phyloP scores from a whole-genome alignment of 2,113 vertebrate species.

The Anser brachyrhynchus region DNA sequence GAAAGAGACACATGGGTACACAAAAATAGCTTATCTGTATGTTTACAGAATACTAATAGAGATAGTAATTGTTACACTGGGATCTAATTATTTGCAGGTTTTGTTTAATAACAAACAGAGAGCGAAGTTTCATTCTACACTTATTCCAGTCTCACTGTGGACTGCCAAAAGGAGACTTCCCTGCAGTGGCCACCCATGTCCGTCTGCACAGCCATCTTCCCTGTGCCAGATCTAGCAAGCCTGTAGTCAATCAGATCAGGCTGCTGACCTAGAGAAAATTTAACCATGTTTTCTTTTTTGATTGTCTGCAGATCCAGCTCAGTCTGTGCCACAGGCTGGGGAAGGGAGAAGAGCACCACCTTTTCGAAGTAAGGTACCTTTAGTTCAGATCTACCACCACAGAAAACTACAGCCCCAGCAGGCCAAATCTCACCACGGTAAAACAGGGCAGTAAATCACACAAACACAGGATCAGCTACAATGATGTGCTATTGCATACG shows the following conservation, averaged over 20 bases:
- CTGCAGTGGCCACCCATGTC: background rate
- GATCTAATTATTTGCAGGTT: background rate
- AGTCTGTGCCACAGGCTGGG: background rate
- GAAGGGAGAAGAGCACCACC: background rate
- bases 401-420: background rate
- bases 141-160: background rate
- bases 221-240: background rate
- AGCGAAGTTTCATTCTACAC: background rate
- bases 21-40: background rate
- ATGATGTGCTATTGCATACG: constrained; percentile 2
- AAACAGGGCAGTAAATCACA: background rate
- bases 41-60: background rate
- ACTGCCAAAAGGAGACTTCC: background rate
- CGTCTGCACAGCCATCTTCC: background rate
- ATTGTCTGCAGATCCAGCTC: background rate
- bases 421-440: background rate
- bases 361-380: background rate
- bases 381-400: background rate
- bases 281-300: background rate
- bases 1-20: background rate
- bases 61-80: background rate
- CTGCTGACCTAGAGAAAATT: background rate
- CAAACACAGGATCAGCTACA: background rate
- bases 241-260: background rate
- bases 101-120: background rate